A percentile compares a stretch with the other conserved stretches of the same genome.
Evolutionary conservation across 2,888 invertebrate genomes (phyloP).

Genomic region (Temnothorax rugatulus): DNA sequence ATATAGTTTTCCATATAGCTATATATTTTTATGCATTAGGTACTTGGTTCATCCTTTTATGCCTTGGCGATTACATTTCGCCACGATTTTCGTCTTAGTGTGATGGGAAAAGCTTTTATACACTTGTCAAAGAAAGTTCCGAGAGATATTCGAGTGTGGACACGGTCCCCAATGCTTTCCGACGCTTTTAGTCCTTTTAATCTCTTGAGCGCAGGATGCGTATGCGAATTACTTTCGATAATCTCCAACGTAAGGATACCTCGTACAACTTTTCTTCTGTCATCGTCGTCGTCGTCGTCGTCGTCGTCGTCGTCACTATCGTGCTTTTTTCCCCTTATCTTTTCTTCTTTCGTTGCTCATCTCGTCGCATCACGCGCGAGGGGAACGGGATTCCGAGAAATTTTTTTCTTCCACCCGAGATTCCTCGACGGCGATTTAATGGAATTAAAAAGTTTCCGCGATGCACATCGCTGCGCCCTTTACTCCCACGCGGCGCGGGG

Average conservation of each 20-base stretch:
- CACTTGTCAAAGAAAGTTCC: slow-evolving; percentile 34
- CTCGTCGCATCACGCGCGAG: slow-evolving; percentile 42
- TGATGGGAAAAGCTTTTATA: slow-evolving; percentile 23
- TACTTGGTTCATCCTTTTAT: background rate
- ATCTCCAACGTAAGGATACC: slow-evolving; percentile 35
- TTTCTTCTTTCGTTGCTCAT: background rate
- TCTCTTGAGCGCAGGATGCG: slow-evolving; percentile 6
- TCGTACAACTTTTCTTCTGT: slow-evolving; percentile 32
- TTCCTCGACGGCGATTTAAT: slow-evolving; percentile 61
- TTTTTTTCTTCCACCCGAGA: slow-evolving; percentile 51
- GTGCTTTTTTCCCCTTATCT: background rate
- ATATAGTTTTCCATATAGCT: no score
- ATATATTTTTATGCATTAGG: background rate
- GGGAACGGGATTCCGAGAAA: slow-evolving; percentile 44
- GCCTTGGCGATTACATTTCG: background rate
- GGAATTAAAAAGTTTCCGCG: slow-evolving; percentile 66
- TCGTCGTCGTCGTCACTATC: slow-evolving; percentile 1
- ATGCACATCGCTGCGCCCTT: slow-evolving; percentile 66
- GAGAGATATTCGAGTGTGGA: slow-evolving; percentile 22
- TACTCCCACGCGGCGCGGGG: slow-evolving; percentile 60
- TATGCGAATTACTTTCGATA: slow-evolving; percentile 51
- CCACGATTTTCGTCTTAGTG: background rate
- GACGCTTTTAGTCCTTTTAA: slow-evolving; percentile 24
- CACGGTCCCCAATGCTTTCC: slow-evolving; percentile 10
- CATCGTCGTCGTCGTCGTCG: slow-evolving; percentile 1